A percentile compares a stretch with the other conserved stretches of the same genome.
Evolutionary conservation across 2,113 vertebrate genomes (phyloP).

Genomic region (zebrafish (Danio rerio)): GRCz12tu NC_133200.1:14961501-14962000

Average conservation of each 20-base stretch:
- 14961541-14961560: conserved; percentile 54
- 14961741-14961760: not conserved
- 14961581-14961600: conserved; percentile 68
- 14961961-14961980: conserved; percentile 1
- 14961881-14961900: not conserved
- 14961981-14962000: conserved; percentile 19
- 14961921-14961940: not conserved
- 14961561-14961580: conserved; percentile 61
- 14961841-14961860: conserved; percentile 4
- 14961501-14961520: conserved; percentile 48
- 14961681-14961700: conserved; percentile 13
- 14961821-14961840: not conserved
- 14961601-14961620: conserved; percentile 49
- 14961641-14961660: not conserved
- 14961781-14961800: not conserved
- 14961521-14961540: conserved; percentile 44
- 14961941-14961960: conserved; percentile 16
- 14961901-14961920: not conserved
- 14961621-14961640: conserved; percentile 33
- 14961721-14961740: not conserved
- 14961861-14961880: conserved; percentile 16
- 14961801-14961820: not conserved
- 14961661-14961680: not conserved
- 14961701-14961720: not conserved
- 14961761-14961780: conserved; percentile 28